phyloP scores from a whole-genome alignment of 2,113 vertebrate genomes.

The Sylvietta virens region DNA sequence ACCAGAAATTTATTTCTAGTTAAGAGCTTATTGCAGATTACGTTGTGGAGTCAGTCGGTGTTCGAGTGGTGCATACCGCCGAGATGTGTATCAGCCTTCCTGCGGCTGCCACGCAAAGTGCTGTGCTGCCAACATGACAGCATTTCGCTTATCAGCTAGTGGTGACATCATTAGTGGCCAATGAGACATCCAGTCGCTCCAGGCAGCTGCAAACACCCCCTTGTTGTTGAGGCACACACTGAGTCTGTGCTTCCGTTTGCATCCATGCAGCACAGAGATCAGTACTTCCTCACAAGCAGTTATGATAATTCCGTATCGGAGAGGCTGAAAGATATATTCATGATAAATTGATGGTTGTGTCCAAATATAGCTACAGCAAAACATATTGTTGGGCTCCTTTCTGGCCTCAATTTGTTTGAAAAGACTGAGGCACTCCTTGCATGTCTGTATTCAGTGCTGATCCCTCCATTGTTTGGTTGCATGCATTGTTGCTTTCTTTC shows the following conservation, averaged over 20 bases:
- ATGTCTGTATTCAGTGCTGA: neutral
- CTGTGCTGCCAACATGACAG: neutral
- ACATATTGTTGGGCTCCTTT: neutral
- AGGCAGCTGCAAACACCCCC: neutral
- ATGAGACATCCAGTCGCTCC: neutral
- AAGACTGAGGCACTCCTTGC: neutral
- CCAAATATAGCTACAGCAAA: neutral
- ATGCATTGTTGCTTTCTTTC: neutral
- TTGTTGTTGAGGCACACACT: neutral
- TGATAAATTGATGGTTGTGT: neutral
- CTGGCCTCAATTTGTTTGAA: neutral
- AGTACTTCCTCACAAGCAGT: neutral
- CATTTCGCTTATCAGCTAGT: constrained; percentile 12
- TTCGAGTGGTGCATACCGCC: neutral
- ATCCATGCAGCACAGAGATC: neutral
- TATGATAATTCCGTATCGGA: neutral
- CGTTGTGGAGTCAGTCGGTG: neutral
- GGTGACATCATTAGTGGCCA: constrained; percentile 56
- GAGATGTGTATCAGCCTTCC: neutral
- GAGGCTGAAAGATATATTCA: neutral
- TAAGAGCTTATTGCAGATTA: neutral
- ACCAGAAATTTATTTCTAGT: neutral
- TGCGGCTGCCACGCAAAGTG: neutral
- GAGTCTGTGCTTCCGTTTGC: constrained; percentile 1
- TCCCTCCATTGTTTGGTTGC: neutral